phyloP scores from a whole-genome alignment of 2,113 vertebrate genomes.

The Pelobates fuscus region DNA sequence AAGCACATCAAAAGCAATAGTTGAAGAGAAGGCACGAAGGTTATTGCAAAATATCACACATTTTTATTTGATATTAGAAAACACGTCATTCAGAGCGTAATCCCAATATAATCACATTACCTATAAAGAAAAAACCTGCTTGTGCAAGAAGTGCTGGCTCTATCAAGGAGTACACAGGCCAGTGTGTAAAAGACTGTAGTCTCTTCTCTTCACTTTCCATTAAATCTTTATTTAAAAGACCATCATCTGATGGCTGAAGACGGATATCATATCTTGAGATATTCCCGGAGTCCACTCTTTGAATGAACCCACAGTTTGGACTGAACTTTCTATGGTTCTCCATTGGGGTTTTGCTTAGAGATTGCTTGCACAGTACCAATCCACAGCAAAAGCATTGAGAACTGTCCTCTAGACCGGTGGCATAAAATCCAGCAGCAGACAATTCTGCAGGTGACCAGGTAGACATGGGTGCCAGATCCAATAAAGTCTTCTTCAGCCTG shows the following conservation, averaged over 20 bases:
- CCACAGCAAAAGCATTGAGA: constrained; percentile 52
- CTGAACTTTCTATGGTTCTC: constrained; percentile 19
- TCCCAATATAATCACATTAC: too few species aligned
- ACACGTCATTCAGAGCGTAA: too few species aligned
- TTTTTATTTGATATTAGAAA: too few species aligned
- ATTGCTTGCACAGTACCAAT: constrained; percentile 19
- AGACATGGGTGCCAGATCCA: not conserved
- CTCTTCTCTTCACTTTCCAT: not conserved
- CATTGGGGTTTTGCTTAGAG: not conserved
- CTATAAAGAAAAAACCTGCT: constrained; percentile 50
- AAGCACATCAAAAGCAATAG: too few species aligned
- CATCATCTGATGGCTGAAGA: constrained; percentile 11
- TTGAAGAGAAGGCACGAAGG: too few species aligned
- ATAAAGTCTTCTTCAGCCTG: constrained; percentile 43
- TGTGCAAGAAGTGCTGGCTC: constrained; percentile 1
- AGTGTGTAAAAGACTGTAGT: constrained; percentile 19
- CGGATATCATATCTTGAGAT: constrained; percentile 31
- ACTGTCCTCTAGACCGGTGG: not conserved
- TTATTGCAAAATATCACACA: too few species aligned
- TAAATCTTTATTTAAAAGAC: rapidly evolving
- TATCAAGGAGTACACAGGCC: constrained; percentile 10
- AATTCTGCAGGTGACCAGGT: constrained; percentile 45
- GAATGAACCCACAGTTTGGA: constrained; percentile 43
- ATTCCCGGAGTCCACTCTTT: constrained; percentile 43
- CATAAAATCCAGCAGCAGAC: constrained; percentile 48